Evolutionary conservation across 2,888 invertebrate genomes (phyloP).

Genomic region (Athalia cordata): DNA sequence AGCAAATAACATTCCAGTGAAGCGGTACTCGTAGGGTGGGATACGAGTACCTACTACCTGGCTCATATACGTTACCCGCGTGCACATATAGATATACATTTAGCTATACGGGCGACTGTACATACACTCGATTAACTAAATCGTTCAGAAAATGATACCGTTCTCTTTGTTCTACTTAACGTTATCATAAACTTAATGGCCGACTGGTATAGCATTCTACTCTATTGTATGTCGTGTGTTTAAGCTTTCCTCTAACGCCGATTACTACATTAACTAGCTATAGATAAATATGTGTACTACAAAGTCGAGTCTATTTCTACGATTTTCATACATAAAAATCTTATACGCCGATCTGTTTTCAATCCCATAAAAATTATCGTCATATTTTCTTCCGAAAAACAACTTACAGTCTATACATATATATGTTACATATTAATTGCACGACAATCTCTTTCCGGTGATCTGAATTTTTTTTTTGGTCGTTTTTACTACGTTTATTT

Average conservation of each 20-base stretch:
- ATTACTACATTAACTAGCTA: slow-evolving; percentile 22
- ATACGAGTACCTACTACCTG: slow-evolving; percentile 10
- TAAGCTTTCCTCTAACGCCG: slow-evolving; percentile 19
- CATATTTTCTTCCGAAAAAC: no score
- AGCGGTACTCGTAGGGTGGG: slow-evolving; percentile 25
- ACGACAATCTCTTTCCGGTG: no score
- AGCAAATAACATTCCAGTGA: slow-evolving; percentile 25
- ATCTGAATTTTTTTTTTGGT: no score
- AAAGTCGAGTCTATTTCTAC: no score
- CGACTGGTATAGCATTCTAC: neutral
- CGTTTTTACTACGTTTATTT: no score
- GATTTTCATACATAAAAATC: no score
- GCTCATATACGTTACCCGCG: slow-evolving; percentile 26
- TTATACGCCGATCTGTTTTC: no score
- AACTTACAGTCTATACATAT: no score
- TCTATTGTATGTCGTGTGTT: slow-evolving; percentile 17
- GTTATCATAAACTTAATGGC: slow-evolving; percentile 60
- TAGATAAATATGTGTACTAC: neutral
- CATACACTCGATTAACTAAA: slow-evolving; percentile 63
- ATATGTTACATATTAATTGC: no score
- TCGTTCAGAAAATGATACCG: slow-evolving; percentile 64
- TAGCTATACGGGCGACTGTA: no score
- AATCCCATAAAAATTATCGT: no score
- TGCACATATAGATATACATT: no score
- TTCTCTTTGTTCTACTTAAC: slow-evolving; percentile 60